Conservation (phyloP, 2,113 vertebrate genomes). For the Acrocephalus kingi region DNA sequence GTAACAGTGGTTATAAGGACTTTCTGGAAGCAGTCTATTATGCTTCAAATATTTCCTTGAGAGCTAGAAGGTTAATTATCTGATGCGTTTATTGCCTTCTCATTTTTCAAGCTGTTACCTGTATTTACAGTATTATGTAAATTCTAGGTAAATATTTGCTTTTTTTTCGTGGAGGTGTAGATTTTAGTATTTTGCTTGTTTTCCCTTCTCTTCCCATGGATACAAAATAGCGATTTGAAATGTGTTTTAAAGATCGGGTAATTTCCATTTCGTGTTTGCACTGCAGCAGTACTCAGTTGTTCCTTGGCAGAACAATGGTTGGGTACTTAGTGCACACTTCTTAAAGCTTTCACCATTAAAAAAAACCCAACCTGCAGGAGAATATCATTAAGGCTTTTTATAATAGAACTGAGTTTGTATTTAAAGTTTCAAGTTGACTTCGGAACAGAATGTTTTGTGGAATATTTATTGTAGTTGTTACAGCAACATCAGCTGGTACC, state of each 20-base stretch:
- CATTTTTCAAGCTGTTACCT: not conserved
- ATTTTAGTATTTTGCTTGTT: not conserved
- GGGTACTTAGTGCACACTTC: not conserved
- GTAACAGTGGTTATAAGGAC: not conserved
- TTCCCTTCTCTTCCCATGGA: not conserved
- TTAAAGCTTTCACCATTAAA: not conserved
- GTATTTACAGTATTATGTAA: not conserved
- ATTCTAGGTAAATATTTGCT: not conserved
- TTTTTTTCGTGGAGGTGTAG: not conserved
- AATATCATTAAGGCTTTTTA: not conserved
- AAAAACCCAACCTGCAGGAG: not conserved
- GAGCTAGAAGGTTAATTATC: not conserved
- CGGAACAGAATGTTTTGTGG: not conserved
- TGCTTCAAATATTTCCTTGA: not conserved
- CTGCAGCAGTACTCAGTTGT: not conserved
- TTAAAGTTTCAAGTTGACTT: not conserved
- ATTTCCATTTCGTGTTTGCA: not conserved
- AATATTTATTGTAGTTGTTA: not conserved
- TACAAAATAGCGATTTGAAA: not conserved
- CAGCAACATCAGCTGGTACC: not conserved
- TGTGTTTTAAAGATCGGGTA: not conserved
- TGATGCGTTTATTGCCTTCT: not conserved
- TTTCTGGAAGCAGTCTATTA: not conserved
- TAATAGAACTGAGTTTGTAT: not conserved
- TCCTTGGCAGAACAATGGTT: not conserved